These are phyloP conservation scores for Isaurus tuberculatus DNA, from an alignment of 92 coral and sea anemone species.

Conservation along the genomic window DNA sequence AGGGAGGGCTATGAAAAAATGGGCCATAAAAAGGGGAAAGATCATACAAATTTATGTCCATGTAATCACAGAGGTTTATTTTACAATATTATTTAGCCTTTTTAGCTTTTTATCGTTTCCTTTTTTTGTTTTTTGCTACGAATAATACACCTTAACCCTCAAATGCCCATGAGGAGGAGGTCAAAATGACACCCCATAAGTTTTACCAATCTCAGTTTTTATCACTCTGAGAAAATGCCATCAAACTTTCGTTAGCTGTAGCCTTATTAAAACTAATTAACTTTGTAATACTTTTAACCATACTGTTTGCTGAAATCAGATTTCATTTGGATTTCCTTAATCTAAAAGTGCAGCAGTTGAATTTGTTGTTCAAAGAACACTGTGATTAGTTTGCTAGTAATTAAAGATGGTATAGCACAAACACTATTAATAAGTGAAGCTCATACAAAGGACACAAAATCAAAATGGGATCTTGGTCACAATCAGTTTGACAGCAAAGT, in stretches of 20 bases:
- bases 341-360: background rate
- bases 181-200: background rate
- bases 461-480: constrained; percentile 5
- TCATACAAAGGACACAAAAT: constrained; percentile 17
- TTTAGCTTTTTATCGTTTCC: background rate
- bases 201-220: background rate
- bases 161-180: background rate
- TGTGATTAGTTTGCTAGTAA: constrained; percentile 4
- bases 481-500: constrained; percentile 1
- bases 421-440: background rate
- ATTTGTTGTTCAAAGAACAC: background rate
- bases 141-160: background rate
- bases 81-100: background rate
- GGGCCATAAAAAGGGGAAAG: constrained; percentile 7
- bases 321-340: background rate
- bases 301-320: constrained; percentile 9
- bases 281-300: background rate
- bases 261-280: background rate
- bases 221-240: background rate
- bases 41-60: background rate
- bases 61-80: background rate
- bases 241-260: background rate
- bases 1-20: background rate
- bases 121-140: background rate
- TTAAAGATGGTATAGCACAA: background rate